These are phyloP conservation scores for Brachystomella parvula DNA, from an alignment of 1,140 invertebrate species.

Conservation along the genomic window DNA sequence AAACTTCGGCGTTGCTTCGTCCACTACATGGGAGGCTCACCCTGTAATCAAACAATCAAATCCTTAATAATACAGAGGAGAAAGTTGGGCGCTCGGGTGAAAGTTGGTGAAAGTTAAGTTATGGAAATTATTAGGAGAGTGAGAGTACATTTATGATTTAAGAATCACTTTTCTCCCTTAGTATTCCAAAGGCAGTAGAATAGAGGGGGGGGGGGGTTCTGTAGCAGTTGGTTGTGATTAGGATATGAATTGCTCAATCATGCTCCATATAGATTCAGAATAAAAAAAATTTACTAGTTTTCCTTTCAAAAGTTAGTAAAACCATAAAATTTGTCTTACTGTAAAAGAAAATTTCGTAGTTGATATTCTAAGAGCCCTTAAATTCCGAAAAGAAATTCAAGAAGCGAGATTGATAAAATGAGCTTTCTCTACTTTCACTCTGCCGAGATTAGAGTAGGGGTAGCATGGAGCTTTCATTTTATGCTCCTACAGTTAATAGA, in stretches of 20 bases:
- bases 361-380: too few species aligned
- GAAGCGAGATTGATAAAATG: too few species aligned
- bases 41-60: conserved; percentile 12
- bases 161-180: too few species aligned
- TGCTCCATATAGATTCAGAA: neutral
- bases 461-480: neutral
- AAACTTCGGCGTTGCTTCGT: conserved; percentile 27
- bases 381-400: too few species aligned
- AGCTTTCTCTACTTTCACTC: neutral
- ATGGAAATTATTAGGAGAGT: neutral
- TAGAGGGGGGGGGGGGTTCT: too few species aligned
- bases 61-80: too few species aligned
- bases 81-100: neutral
- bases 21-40: conserved; percentile 33
- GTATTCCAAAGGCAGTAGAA: too few species aligned
- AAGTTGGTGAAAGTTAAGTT: neutral
- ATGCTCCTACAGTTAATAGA: neutral
- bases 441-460: neutral
- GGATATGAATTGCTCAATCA: neutral
- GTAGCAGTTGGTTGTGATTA: too few species aligned
- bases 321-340: too few species aligned
- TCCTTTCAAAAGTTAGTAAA: too few species aligned
- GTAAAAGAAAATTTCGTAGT: neutral
- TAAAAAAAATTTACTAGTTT: too few species aligned
- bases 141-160: neutral